These are phyloP conservation scores for Chalcosyrphus nemorum DNA, from an alignment of 2,888 invertebrate genomes.

Conservation along the genomic window DNA sequence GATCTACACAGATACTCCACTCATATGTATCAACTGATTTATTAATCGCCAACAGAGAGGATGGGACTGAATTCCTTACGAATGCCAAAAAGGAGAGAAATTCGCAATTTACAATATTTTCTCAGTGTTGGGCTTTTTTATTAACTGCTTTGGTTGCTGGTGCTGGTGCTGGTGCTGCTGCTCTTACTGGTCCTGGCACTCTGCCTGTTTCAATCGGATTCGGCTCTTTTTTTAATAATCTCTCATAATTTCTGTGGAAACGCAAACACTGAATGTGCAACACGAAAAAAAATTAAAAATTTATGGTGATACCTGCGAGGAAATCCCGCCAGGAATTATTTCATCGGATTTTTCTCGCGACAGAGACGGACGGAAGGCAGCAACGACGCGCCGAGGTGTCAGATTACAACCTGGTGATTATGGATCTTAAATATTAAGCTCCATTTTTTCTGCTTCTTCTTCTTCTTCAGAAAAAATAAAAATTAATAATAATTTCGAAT, in stretches of 20 bases:
- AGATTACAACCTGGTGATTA: constrained; percentile 71
- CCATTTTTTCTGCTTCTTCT: neutral
- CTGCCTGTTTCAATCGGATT: constrained; percentile 58
- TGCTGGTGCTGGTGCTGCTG: neutral
- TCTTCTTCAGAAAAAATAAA: constrained; percentile 49
- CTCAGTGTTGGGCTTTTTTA: constrained; percentile 26
- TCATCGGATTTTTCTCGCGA: constrained; percentile 62
- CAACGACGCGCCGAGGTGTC: constrained; percentile 62
- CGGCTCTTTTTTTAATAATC: constrained; percentile 65
- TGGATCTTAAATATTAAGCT: constrained; percentile 70
- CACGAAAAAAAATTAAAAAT: constrained; percentile 17
- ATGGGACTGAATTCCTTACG: constrained; percentile 40
- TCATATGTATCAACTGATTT: constrained; percentile 56
- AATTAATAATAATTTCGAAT: constrained; percentile 72
- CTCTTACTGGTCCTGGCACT: neutral
- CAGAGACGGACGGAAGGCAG: constrained; percentile 48
- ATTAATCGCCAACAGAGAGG: constrained; percentile 43
- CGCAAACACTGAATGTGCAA: constrained; percentile 56
- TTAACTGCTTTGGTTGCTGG: neutral
- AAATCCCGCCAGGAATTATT: constrained; percentile 72
- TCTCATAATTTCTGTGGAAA: constrained; percentile 71
- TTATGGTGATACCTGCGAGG: constrained; percentile 66
- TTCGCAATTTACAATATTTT: constrained; percentile 69
- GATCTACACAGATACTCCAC: neutral
- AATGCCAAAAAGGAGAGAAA: constrained; percentile 63